These are phyloP conservation scores for Pseudomyrmex pallidus DNA, from an alignment of 1,140 invertebrate genomes.

Conservation along the genomic window DNA sequence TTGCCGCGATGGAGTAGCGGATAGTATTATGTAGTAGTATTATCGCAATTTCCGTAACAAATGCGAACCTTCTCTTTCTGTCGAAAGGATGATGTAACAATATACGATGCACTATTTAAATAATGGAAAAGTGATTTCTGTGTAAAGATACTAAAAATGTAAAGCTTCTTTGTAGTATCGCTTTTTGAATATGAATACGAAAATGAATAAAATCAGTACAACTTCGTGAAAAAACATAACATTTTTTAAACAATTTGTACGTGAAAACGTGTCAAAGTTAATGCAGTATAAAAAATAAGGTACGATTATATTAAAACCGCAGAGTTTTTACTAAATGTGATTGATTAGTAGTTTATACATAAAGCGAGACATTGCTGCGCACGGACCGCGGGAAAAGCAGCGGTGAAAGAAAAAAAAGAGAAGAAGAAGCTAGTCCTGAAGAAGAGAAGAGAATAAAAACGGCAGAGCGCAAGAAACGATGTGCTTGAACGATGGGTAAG, in stretches of 20 bases:
- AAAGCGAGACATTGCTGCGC: not conserved
- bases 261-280: not conserved
- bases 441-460: conserved; percentile 26
- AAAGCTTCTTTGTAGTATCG: too few relatives aligned
- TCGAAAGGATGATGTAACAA: not conserved
- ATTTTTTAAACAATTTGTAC: not conserved
- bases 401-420: not conserved
- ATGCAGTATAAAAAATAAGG: not conserved
- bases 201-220: not conserved
- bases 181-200: conserved; percentile 2
- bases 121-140: conserved; percentile 1
- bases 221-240: not conserved
- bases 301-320: not conserved
- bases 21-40: not conserved
- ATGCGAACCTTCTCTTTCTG: not conserved
- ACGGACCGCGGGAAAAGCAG: not conserved
- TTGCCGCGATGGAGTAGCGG: not conserved
- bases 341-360: not conserved
- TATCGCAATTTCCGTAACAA: not conserved
- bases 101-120: not conserved
- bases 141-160: conserved; percentile 5
- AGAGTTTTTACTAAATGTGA: conserved; percentile 1
- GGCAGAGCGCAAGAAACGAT: conserved; percentile 49
- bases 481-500: conserved; percentile 50
- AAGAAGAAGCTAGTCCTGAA: not conserved